Evolutionary conservation across 1,140 invertebrate genomes (phyloP).

Genomic region (Drosophila orosa): DNA sequence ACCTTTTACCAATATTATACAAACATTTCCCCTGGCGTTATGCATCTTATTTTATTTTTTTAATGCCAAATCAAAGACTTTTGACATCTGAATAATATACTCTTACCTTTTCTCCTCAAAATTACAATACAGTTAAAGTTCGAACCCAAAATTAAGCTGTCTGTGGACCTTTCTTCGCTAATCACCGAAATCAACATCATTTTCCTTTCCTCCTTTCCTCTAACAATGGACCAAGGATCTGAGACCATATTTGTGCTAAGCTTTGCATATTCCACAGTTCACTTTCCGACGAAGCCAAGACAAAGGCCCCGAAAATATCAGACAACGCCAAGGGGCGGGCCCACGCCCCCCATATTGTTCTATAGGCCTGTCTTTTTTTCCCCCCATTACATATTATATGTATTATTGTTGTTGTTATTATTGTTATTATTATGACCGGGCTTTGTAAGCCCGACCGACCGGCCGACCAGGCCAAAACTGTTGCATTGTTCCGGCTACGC

Average conservation of each 20-base stretch:
- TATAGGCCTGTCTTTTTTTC: conserved; percentile 9
- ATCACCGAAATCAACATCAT: conserved; percentile 31
- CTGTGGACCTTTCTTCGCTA: conserved; percentile 22
- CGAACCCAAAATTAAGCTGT: conserved; percentile 5
- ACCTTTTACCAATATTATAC: no score
- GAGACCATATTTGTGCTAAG: conserved; percentile 27
- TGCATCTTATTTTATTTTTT: background rate
- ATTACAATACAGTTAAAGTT: background rate
- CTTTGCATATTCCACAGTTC: conserved; percentile 26
- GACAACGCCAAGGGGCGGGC: conserved; percentile 53
- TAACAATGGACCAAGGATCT: conserved; percentile 6
- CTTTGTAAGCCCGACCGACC: conserved; percentile 34
- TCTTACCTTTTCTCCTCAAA: background rate
- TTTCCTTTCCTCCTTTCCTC: background rate
- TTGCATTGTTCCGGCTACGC: conserved; percentile 55
- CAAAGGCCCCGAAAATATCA: conserved; percentile 45
- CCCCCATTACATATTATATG: conserved; percentile 32
- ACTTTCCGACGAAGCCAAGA: conserved; percentile 6
- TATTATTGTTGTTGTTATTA: conserved; percentile 34
- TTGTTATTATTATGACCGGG: conserved; percentile 21
- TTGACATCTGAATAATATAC: background rate
- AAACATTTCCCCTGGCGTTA: no score
- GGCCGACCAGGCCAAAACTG: conserved; percentile 52
- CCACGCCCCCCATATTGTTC: conserved; percentile 34
- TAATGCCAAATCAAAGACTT: background rate